Evolutionary conservation across 2,113 vertebrate species (phyloP).

Genomic region (Colaptes auratus): DNA sequence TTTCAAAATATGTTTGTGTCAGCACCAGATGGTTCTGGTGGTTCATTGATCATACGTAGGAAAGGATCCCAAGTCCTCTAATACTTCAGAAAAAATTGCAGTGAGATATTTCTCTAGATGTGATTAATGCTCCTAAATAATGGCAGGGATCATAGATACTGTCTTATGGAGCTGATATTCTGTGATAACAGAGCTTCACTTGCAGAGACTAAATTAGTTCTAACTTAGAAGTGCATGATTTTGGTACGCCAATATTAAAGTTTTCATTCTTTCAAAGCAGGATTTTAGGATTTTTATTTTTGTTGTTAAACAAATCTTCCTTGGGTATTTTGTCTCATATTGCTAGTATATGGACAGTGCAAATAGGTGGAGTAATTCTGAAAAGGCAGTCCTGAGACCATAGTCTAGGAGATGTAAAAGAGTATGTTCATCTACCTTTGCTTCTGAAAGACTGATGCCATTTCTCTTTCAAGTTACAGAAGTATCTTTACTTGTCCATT

Average conservation of each 20-base stretch:
- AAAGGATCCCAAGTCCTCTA: neutral
- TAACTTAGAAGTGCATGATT: neutral
- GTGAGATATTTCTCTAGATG: neutral
- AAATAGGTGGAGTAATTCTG: neutral
- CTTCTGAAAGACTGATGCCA: neutral
- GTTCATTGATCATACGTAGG: neutral
- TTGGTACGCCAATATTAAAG: neutral
- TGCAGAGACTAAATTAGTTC: neutral
- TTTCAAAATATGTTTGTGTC: neutral
- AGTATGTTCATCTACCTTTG: neutral
- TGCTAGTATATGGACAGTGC: neutral
- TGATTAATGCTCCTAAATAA: neutral
- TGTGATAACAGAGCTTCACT: neutral
- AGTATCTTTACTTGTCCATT: neutral
- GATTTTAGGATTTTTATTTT: neutral
- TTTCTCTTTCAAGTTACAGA: neutral
- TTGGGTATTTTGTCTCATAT: neutral
- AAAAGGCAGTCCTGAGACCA: neutral
- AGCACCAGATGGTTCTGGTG: neutral
- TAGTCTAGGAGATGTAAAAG: neutral
- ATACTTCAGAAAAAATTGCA: neutral
- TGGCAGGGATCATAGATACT: neutral
- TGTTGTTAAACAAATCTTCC: neutral
- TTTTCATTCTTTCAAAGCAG: neutral
- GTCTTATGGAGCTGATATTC: neutral